Evolutionary conservation across 2,797 vertebrate species (phyloP).

Genomic region (Novumbra hubbsi): DNA sequence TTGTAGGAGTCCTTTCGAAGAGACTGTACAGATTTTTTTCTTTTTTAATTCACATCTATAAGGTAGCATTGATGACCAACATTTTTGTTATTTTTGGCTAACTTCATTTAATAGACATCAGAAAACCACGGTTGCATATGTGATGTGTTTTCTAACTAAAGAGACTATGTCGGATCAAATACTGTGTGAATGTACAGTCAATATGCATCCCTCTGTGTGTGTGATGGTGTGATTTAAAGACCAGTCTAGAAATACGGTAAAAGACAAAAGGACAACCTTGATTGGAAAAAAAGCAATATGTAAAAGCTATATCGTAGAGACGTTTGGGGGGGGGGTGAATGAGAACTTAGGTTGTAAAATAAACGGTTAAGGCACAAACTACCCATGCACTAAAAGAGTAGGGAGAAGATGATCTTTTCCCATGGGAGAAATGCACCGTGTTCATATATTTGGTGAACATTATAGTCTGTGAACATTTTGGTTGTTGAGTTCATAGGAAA

Average conservation of each 20-base stretch:
- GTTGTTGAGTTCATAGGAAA: background rate
- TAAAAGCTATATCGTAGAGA: slow-evolving; percentile 55
- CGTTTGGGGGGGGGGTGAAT: slow-evolving; percentile 28
- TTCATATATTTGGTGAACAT: background rate
- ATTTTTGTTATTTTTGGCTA: slow-evolving; percentile 22
- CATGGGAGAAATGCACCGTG: background rate
- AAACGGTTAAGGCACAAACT: background rate
- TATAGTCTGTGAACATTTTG: background rate
- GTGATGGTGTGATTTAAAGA: slow-evolving; percentile 17
- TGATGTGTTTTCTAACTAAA: slow-evolving; percentile 43
- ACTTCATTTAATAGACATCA: slow-evolving; percentile 18
- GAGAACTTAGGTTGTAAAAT: background rate
- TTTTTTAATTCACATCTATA: slow-evolving; percentile 1
- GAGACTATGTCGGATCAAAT: slow-evolving; percentile 38
- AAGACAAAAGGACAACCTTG: slow-evolving; percentile 26
- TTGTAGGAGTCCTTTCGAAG: slow-evolving; percentile 36
- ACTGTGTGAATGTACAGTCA: slow-evolving; percentile 48
- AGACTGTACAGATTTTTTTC: slow-evolving; percentile 56
- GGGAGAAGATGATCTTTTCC: background rate
- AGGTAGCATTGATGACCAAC: slow-evolving; percentile 59
- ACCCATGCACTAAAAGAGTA: background rate
- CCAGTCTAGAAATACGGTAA: slow-evolving; percentile 5
- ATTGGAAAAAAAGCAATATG: slow-evolving; percentile 28
- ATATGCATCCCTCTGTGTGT: slow-evolving; percentile 19
- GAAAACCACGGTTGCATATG: slow-evolving; percentile 28